phyloP scores from a whole-genome alignment of 1,140 invertebrate genomes.

The Cydia pomonella region DNA sequence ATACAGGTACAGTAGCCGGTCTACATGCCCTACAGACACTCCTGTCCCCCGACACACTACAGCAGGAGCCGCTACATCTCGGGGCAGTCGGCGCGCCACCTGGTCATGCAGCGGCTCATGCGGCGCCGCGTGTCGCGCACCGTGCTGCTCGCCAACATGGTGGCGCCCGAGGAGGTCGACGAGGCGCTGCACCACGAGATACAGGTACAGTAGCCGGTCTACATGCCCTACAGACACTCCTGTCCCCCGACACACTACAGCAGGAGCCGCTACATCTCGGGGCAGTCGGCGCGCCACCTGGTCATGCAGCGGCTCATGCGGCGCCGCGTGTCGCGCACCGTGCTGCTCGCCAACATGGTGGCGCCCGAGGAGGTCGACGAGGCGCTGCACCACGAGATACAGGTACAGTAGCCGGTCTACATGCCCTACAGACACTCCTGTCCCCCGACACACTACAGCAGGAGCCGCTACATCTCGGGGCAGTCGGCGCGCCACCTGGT shows the following conservation, averaged over 20 bases:
- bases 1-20: conserved; percentile 83
- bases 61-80: not conserved
- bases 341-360: conserved; percentile 98
- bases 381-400: conserved; percentile 97
- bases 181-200: conserved; percentile 98
- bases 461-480: conserved; percentile 98
- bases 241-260: conserved; percentile 92
- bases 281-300: conserved; percentile 91
- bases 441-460: conserved; percentile 94
- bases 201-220: conserved; percentile 73
- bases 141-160: conserved; percentile 98
- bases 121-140: conserved; percentile 44
- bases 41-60: too few relatives aligned
- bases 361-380: conserved; percentile 97
- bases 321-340: conserved; percentile 84
- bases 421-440: conserved; percentile 88
- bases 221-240: conserved; percentile 87
- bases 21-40: too few relatives aligned
- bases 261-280: conserved; percentile 99
- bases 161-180: conserved; percentile 93
- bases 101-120: conserved; percentile 94
- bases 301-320: conserved; percentile 93
- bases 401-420: conserved; percentile 62
- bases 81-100: conserved; percentile 97
- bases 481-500: conserved; percentile 90